These are phyloP conservation scores for Polypterus bichir DNA, from an alignment of 2,113 vertebrate genomes.

Conservation along the genomic window DNA sequence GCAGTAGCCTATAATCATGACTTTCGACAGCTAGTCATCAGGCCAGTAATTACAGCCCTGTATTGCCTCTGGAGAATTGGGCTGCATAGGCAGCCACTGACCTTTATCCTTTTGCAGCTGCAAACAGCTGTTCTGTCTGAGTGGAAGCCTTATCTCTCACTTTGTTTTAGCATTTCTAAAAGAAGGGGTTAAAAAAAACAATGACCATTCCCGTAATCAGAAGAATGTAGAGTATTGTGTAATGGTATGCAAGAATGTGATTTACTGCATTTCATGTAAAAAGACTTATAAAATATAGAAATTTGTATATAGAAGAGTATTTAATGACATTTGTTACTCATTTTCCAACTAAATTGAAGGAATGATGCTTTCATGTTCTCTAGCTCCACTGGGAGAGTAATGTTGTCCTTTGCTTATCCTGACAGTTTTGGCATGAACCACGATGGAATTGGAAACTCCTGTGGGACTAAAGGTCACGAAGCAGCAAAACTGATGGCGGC, in stretches of 20 bases:
- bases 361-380: constrained; percentile 2
- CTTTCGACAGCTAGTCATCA: constrained; percentile 43
- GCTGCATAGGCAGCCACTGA: constrained; percentile 41
- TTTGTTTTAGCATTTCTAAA: no score
- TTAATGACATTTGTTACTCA: background rate
- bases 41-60: constrained; percentile 53
- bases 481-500: constrained; percentile 97
- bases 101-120: constrained; percentile 41
- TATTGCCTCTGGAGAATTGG: constrained; percentile 32
- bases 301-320: no score
- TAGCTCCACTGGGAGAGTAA: constrained; percentile 3
- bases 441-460: constrained; percentile 94
- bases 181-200: no score
- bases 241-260: no score
- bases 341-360: constrained; percentile 4
- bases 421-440: constrained; percentile 98
- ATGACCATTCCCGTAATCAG: no score
- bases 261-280: no score
- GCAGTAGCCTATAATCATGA: constrained; percentile 43
- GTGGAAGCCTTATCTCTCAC: constrained; percentile 21
- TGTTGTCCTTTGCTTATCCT: constrained; percentile 30
- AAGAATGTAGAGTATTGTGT: no score
- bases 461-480: constrained; percentile 95
- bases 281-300: no score
- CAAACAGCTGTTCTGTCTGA: constrained; percentile 47